Percentiles rank a stretch among this genome's conserved stretches.
phyloP scores from a whole-genome alignment of 2,888 invertebrate species.

The Crocallis elinguaria region DNA sequence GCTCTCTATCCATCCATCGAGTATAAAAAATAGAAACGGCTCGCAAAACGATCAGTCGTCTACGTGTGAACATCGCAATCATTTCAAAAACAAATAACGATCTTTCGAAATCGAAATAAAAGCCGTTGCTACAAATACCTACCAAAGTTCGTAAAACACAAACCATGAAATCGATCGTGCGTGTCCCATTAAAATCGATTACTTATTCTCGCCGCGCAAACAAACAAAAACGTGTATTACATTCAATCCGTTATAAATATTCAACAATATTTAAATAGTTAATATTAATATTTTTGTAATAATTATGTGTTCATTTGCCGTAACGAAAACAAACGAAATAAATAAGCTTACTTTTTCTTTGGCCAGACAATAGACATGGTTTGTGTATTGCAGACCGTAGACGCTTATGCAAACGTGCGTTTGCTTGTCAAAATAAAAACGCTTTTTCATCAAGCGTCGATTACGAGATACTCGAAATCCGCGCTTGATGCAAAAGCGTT shows the following conservation, averaged over 20 bases:
- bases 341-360: too few relatives aligned
- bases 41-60: too few relatives aligned
- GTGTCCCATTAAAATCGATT: slow-evolving; percentile 36
- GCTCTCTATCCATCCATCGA: too few relatives aligned
- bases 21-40: not conserved
- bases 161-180: slow-evolving; percentile 39
- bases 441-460: too few relatives aligned
- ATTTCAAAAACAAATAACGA: slow-evolving; percentile 20
- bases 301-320: not conserved
- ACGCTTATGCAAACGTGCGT: too few relatives aligned
- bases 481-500: too few relatives aligned
- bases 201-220: slow-evolving; percentile 25
- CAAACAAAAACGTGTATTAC: slow-evolving; percentile 39
- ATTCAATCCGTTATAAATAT: slow-evolving; percentile 2
- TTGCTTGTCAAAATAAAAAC: too few relatives aligned
- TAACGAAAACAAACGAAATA: too few relatives aligned
- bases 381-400: too few relatives aligned
- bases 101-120: slow-evolving; percentile 14
- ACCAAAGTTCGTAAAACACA: slow-evolving; percentile 10
- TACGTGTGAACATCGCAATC: slow-evolving; percentile 14
- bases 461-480: too few relatives aligned
- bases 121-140: slow-evolving; percentile 6
- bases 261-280: slow-evolving; percentile 3
- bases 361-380: too few relatives aligned
- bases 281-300: not conserved